These are phyloP conservation scores for Tipula helvola DNA, from an alignment of 2,888 invertebrate genomes.

Conservation along the genomic window DNA sequence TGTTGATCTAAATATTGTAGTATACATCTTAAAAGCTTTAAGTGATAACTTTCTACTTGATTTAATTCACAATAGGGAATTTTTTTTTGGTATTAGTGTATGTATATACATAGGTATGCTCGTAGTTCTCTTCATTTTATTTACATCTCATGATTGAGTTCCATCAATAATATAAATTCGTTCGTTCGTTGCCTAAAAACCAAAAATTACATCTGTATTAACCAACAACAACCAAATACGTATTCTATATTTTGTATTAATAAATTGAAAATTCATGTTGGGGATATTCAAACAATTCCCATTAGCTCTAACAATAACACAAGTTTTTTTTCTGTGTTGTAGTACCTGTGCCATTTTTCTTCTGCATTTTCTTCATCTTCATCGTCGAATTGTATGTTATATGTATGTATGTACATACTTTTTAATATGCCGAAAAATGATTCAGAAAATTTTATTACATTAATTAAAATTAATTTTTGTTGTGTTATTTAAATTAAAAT, in stretches of 20 bases:
- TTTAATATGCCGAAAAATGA: background rate
- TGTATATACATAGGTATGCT: background rate
- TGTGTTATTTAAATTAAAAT: background rate
- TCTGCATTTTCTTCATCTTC: background rate
- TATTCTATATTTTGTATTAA: background rate
- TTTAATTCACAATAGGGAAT: background rate
- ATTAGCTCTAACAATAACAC: background rate
- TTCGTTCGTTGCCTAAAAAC: background rate
- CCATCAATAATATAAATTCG: background rate
- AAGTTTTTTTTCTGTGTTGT: background rate
- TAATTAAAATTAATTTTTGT: background rate
- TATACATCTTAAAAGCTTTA: background rate
- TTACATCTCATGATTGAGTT: background rate
- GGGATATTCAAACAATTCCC: background rate
- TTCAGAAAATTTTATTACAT: background rate
- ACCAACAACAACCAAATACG: background rate
- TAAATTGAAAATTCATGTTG: constrained; percentile 4
- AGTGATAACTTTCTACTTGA: background rate
- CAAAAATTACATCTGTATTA: background rate
- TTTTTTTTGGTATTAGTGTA: background rate
- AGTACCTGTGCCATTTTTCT: background rate
- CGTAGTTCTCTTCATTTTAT: background rate
- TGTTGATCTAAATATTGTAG: background rate
- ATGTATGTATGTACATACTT: background rate
- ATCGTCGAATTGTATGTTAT: background rate